Conservation (phyloP, 1,140 invertebrate species). For the Linepithema humile region DNA sequence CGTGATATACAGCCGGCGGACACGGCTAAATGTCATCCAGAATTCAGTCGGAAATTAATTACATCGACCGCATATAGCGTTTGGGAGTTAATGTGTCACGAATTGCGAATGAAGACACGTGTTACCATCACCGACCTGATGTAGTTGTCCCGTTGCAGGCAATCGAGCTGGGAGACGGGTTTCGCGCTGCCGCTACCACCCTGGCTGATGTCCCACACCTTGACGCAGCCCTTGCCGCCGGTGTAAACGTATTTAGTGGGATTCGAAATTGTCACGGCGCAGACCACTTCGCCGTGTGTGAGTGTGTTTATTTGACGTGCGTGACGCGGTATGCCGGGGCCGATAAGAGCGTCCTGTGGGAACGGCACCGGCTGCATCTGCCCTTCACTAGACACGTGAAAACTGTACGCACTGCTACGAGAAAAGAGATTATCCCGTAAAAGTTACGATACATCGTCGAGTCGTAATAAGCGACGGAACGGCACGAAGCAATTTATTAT, state of each 20-base stretch:
- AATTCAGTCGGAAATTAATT: slow-evolving; percentile 64
- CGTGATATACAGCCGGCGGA: slow-evolving; percentile 54
- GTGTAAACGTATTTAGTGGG: slow-evolving; percentile 98
- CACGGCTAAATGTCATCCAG: slow-evolving; percentile 60
- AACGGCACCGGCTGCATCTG: slow-evolving; percentile 98
- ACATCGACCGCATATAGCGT: slow-evolving; percentile 53
- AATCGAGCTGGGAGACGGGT: slow-evolving; percentile 96
- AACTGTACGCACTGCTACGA: slow-evolving; percentile 94
- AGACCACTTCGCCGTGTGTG: slow-evolving; percentile 96
- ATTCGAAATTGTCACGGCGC: slow-evolving; percentile 95
- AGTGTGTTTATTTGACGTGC: slow-evolving; percentile 96
- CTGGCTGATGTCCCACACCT: slow-evolving; percentile 97
- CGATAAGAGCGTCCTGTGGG: slow-evolving; percentile 96
- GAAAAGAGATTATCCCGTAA: slow-evolving; percentile 10
- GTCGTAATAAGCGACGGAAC: not conserved
- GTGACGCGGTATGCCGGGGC: slow-evolving; percentile 97
- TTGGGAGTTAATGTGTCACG: slow-evolving; percentile 68
- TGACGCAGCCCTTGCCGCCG: slow-evolving; percentile 99
- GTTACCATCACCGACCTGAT: slow-evolving; percentile 88
- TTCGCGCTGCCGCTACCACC: slow-evolving; percentile 89
- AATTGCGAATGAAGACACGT: slow-evolving; percentile 60
- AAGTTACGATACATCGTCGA: not conserved
- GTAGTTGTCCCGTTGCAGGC: slow-evolving; percentile 98
- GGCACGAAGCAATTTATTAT: not conserved
- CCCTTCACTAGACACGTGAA: slow-evolving; percentile 94